Evolutionary conservation across 2,113 vertebrate genomes (phyloP).

Genomic region (Seriola quinqueradiata): DNA sequence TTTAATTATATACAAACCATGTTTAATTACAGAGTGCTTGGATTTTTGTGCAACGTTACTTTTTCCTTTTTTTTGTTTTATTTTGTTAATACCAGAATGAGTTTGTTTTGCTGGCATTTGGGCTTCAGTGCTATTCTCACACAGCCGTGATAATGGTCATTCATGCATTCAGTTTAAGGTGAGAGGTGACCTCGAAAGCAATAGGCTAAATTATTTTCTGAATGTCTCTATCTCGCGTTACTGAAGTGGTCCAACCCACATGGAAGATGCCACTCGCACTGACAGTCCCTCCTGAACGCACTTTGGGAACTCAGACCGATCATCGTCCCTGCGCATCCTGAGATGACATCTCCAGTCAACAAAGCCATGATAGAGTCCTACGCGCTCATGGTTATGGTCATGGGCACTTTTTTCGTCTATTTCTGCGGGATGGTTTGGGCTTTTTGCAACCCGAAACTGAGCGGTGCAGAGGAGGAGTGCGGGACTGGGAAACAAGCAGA

Average conservation of each 20-base stretch:
- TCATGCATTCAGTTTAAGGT: not conserved
- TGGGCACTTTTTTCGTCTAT: slow-evolving; percentile 85
- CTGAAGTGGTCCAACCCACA: slow-evolving; percentile 35
- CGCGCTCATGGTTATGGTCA: slow-evolving; percentile 85
- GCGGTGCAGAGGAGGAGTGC: slow-evolving; percentile 70
- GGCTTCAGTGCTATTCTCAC: not conserved
- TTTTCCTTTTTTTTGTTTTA: not conserved
- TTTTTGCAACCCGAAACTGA: slow-evolving; percentile 86
- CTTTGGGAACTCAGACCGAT: not conserved
- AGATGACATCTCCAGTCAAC: slow-evolving; percentile 80
- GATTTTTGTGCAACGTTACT: not conserved
- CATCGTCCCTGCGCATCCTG: not conserved
- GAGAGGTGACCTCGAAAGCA: not conserved
- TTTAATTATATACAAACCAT: too few relatives aligned
- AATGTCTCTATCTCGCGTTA: slow-evolving; percentile 1
- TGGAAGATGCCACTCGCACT: not conserved
- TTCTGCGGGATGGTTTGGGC: slow-evolving; percentile 88
- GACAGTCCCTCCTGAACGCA: not conserved
- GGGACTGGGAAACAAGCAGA: slow-evolving; percentile 26
- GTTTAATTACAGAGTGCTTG: too few relatives aligned
- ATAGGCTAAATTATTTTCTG: not conserved
- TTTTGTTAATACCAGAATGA: too few relatives aligned
- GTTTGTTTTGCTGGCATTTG: not conserved
- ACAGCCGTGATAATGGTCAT: not conserved
- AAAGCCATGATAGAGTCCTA: slow-evolving; percentile 86